phyloP scores from a whole-genome alignment of 2,113 vertebrate genomes.

The Epinephelus cyanopodus region DNA sequence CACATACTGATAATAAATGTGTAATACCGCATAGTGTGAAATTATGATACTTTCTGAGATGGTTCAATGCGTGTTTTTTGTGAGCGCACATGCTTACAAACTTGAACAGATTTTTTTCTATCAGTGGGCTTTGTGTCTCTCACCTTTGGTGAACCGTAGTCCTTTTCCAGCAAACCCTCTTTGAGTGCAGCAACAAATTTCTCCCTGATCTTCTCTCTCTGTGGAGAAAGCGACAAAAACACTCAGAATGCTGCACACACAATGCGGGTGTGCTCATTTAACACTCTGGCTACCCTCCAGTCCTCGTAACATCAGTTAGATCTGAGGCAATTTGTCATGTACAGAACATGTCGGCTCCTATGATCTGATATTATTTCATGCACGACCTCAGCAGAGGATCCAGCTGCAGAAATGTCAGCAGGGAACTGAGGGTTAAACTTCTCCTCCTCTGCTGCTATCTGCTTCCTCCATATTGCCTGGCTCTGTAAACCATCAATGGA shows the following conservation, averaged over 20 bases:
- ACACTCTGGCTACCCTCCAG: background rate
- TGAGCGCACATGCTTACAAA: background rate
- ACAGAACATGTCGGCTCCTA: background rate
- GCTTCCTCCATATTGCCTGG: constrained; percentile 1
- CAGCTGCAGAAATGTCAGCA: background rate
- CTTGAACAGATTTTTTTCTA: background rate
- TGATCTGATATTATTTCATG: background rate
- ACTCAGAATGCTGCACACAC: background rate
- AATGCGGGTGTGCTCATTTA: background rate
- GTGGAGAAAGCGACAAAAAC: constrained; percentile 29
- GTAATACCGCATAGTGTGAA: too few species aligned
- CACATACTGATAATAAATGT: too few species aligned
- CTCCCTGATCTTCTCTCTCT: constrained; percentile 97
- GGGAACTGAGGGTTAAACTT: constrained; percentile 34
- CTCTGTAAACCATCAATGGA: constrained; percentile 44
- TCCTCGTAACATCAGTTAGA: background rate
- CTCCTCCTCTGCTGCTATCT: constrained; percentile 5
- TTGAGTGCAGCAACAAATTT: constrained; percentile 96
- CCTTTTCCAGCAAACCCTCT: constrained; percentile 95
- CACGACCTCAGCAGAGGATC: background rate
- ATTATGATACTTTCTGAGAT: too few species aligned
- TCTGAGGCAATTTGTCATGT: background rate
- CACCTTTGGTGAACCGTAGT: constrained; percentile 94
- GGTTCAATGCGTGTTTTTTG: background rate
- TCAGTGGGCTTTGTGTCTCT: constrained; percentile 26